These are phyloP conservation scores for Nothobranchius kuhntae DNA, from an alignment of 2,113 vertebrate species.

Conservation along the genomic window DNA sequence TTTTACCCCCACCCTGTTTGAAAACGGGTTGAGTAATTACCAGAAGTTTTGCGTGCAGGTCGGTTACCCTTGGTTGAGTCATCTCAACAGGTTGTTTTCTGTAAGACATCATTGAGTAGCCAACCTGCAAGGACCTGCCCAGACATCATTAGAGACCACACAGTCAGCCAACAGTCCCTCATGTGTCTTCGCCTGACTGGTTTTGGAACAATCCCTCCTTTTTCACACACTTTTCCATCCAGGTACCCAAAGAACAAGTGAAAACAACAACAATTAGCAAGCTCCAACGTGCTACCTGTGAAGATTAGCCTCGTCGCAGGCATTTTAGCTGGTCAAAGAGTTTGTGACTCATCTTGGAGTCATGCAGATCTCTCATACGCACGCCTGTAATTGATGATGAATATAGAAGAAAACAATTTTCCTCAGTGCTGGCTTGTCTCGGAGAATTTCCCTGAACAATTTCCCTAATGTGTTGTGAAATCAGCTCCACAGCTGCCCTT, in stretches of 20 bases:
- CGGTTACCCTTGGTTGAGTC: conserved; percentile 65
- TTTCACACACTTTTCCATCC: conserved; percentile 33
- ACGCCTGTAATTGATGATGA: conserved; percentile 61
- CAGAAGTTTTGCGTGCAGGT: conserved; percentile 61
- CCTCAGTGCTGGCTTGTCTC: conserved; percentile 26
- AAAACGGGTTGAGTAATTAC: conserved; percentile 56
- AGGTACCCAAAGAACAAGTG: conserved; percentile 30
- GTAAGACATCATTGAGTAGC: conserved; percentile 26
- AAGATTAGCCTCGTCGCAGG: conserved; percentile 22
- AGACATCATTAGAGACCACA: conserved; percentile 56
- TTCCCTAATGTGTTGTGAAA: conserved; percentile 58
- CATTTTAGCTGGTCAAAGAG: conserved; percentile 45
- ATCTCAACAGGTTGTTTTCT: conserved; percentile 60
- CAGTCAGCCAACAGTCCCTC: conserved; percentile 42
- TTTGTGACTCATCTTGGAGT: conserved; percentile 56
- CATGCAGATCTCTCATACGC: conserved; percentile 45
- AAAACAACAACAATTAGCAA: conserved; percentile 51
- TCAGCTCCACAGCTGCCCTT: conserved; percentile 34
- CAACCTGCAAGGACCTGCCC: conserved; percentile 68
- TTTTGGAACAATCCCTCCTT: conserved; percentile 45
- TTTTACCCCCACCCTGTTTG: conserved; percentile 29
- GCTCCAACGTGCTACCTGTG: conserved; percentile 46
- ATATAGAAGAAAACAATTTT: conserved; percentile 38
- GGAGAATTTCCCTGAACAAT: conserved; percentile 36
- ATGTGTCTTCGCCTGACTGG: conserved; percentile 28